Conservation (phyloP, 2,888 invertebrate species). For the Lumbricus terrestris region DNA sequence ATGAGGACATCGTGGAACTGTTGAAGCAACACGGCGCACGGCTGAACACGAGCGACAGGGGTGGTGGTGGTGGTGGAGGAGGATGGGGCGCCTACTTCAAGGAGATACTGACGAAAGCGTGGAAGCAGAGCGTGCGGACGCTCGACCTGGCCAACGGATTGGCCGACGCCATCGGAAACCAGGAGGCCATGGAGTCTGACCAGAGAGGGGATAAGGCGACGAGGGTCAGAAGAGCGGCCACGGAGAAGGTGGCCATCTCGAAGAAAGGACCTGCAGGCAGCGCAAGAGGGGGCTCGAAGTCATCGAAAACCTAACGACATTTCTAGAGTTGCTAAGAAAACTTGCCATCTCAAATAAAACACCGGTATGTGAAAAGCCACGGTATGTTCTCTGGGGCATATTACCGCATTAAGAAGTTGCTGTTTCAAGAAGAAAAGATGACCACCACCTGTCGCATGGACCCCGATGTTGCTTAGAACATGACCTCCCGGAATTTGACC, state of each 20-base stretch:
- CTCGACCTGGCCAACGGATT: constrained; percentile 24
- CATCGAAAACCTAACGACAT: neutral
- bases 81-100: constrained; percentile 41
- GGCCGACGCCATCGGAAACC: neutral
- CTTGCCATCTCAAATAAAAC: neutral
- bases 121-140: constrained; percentile 36
- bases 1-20: constrained; percentile 41
- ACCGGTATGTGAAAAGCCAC: neutral
- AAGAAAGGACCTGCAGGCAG: neutral
- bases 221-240: constrained; percentile 6
- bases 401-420: too few relatives aligned
- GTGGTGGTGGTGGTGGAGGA: constrained; percentile 9
- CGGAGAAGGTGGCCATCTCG: constrained; percentile 18
- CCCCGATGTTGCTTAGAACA: neutral
- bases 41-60: constrained; percentile 10
- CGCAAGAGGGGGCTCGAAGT: neutral
- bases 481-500: too few relatives aligned
- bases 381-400: too few relatives aligned
- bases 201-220: neutral
- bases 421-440: too few relatives aligned
- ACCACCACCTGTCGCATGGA: neutral
- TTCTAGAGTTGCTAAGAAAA: neutral
- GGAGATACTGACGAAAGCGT: constrained; percentile 37
- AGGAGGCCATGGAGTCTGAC: neutral
- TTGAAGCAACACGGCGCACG: constrained; percentile 33